phyloP scores from a whole-genome alignment of 1,140 invertebrate genomes.

The Drosophila novamexicana region DNA sequence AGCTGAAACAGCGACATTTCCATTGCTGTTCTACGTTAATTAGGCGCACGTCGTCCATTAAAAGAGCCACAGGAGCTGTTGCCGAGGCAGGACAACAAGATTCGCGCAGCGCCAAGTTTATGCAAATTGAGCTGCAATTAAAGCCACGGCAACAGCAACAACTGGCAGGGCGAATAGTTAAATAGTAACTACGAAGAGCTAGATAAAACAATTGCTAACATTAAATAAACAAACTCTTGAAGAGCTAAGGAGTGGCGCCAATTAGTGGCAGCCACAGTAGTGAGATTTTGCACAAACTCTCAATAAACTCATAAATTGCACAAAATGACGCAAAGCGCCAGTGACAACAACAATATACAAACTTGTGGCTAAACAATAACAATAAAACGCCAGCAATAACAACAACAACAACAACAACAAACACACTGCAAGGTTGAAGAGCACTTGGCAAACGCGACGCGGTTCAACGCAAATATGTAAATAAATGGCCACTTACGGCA shows the following conservation, averaged over 20 bases:
- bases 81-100: slow-evolving; percentile 17
- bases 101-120: slow-evolving; percentile 56
- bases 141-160: slow-evolving; percentile 39
- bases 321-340: slow-evolving; percentile 61
- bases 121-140: slow-evolving; percentile 76
- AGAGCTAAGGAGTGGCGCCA: slow-evolving; percentile 59
- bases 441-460: slow-evolving; percentile 52
- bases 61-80: slow-evolving; percentile 51
- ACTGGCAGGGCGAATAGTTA: slow-evolving; percentile 8
- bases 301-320: slow-evolving; percentile 78
- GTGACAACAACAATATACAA: slow-evolving; percentile 34
- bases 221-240: slow-evolving; percentile 19
- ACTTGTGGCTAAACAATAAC: slow-evolving; percentile 63
- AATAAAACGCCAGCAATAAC: slow-evolving; percentile 58
- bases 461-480: slow-evolving; percentile 75
- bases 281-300: slow-evolving; percentile 12
- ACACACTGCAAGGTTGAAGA: slow-evolving; percentile 51
- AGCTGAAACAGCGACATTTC: slow-evolving; percentile 19
- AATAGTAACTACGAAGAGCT: slow-evolving; percentile 23
- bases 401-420: slow-evolving; percentile 18
- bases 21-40: slow-evolving; percentile 70
- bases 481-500: slow-evolving; percentile 78
- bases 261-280: slow-evolving; percentile 59
- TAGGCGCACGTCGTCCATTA: slow-evolving; percentile 69
- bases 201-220: slow-evolving; percentile 48